Percentiles rank a stretch among this genome's conserved stretches.
Evolutionary conservation across 2,113 vertebrate genomes (phyloP).

Genomic region (Elephantulus edwardii): DNA sequence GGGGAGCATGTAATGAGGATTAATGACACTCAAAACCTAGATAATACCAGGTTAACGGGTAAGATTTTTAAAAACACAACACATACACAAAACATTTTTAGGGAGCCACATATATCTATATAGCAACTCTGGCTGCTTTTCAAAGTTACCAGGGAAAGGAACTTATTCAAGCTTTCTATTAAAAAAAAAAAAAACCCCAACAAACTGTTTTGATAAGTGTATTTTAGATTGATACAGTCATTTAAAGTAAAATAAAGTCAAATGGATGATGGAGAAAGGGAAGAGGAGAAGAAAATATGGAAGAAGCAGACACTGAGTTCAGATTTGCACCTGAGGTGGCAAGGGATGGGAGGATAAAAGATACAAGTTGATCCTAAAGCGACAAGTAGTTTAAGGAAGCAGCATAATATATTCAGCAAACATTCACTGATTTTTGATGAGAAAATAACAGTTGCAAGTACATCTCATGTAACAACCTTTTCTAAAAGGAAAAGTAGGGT

Average conservation of each 20-base stretch:
- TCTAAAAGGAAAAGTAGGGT: conserved; percentile 80
- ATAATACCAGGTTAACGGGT: conserved; percentile 55
- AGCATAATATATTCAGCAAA: conserved; percentile 77
- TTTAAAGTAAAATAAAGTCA: conserved; percentile 63
- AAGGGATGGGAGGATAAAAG: conserved; percentile 34
- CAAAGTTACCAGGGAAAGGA: conserved; percentile 70
- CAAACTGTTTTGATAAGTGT: conserved; percentile 57
- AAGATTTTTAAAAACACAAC: conserved; percentile 45
- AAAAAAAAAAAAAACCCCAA: conserved; percentile 24
- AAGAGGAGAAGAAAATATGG: not conserved
- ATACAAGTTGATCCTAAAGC: conserved; percentile 66
- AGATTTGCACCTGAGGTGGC: conserved; percentile 67
- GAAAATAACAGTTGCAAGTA: conserved; percentile 76
- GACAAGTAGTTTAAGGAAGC: conserved; percentile 74
- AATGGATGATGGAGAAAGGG: not conserved
- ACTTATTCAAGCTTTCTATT: conserved; percentile 60
- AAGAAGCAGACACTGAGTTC: conserved; percentile 62
- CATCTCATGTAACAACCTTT: conserved; percentile 75
- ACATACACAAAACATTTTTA: conserved; percentile 64
- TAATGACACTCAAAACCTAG: conserved; percentile 62
- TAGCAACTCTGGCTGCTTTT: conserved; percentile 71
- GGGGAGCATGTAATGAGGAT: conserved; percentile 11
- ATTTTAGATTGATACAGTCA: conserved; percentile 61
- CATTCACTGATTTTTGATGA: conserved; percentile 76
- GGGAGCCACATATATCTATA: conserved; percentile 54